Conservation (phyloP, 2,888 invertebrate species). For the Bedellia somnulentella region DNA sequence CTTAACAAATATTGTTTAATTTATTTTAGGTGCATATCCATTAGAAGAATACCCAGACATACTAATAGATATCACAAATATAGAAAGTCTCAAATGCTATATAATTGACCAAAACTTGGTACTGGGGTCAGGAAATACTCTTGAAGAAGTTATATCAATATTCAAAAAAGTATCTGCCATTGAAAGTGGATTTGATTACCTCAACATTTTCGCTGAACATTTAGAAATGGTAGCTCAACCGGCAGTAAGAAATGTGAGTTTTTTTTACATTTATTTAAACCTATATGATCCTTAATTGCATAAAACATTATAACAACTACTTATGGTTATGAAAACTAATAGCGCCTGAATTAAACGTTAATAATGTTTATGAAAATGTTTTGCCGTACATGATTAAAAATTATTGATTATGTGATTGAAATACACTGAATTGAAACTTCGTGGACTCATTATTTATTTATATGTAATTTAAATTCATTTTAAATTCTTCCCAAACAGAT, state of each 20-base stretch:
- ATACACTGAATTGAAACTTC: neutral
- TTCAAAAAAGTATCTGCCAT: too few species aligned
- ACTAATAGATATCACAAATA: too few species aligned
- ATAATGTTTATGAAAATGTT: constrained; percentile 37
- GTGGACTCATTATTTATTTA: neutral
- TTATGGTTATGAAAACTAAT: constrained; percentile 43
- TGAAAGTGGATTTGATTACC: constrained; percentile 51
- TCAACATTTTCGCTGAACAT: constrained; percentile 46
- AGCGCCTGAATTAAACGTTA: constrained; percentile 63
- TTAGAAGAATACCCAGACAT: too few species aligned
- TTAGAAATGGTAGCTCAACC: constrained; percentile 60
- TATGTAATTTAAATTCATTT: neutral
- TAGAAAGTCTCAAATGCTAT: too few species aligned
- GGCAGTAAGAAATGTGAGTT: constrained; percentile 62
- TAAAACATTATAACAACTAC: neutral
- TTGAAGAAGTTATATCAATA: too few species aligned
- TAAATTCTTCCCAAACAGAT: too few species aligned
- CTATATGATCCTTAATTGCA: too few species aligned
- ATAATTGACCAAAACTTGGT: too few species aligned
- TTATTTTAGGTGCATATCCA: too few species aligned
- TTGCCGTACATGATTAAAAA: neutral
- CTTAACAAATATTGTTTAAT: too few species aligned
- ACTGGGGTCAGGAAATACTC: too few species aligned
- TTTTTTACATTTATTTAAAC: too few species aligned
- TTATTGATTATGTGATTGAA: neutral